Base-by-base conservation (phyloP, 2,888 invertebrate species). In the Phyto melanocephala region DNA sequence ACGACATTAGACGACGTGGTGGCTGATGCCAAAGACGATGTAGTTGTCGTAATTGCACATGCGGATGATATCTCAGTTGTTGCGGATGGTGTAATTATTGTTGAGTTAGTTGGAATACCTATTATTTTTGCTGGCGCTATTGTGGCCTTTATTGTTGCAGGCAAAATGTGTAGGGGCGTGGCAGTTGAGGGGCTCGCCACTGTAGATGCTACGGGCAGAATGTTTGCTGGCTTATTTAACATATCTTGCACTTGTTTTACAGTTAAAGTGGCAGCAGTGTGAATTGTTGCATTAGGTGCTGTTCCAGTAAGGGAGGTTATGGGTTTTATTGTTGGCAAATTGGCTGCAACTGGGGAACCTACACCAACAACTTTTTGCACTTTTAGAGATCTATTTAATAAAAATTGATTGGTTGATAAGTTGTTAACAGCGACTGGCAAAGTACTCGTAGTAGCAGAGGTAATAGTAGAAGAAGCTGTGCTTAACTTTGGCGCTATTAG, bases 221-320 rank as follows among this genome's bases (percentile, higher is more conserved):
- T 70, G 15, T 58, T 17, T 8, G 62, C 22, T 6, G 58, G 22
- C 40, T 72, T 54, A 35, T 60, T 77, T 37, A 56, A 58, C 62
- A 70, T 67, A 22, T 71, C 62, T 40, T 78, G 72, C 0, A 68
- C 77, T 52, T 76, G 67, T 65, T 79, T 42, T 24, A 80, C 60
- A 4, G 62, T 74, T 63, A 68, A 45, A 17, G 71, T 37, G 2
- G 33, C 10, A 8, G 10, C 0, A 3, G 10, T 8, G 37, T 62
- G 42, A 24, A 28, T 80, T 71, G 24, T 50, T 40, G 68, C 5
- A 0, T 8, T 13, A 3, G 56, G 13, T 56, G 67, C 20, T 24
- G 42, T 28, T 28, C 28, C 6, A 28, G 28, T 28, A 28, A 6
- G 37, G 13, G 68, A 15, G 11, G 70, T n/a, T 58, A 63, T 15